Conservation (phyloP, 2,113 vertebrate species). For the Pedetes capensis region DNA sequence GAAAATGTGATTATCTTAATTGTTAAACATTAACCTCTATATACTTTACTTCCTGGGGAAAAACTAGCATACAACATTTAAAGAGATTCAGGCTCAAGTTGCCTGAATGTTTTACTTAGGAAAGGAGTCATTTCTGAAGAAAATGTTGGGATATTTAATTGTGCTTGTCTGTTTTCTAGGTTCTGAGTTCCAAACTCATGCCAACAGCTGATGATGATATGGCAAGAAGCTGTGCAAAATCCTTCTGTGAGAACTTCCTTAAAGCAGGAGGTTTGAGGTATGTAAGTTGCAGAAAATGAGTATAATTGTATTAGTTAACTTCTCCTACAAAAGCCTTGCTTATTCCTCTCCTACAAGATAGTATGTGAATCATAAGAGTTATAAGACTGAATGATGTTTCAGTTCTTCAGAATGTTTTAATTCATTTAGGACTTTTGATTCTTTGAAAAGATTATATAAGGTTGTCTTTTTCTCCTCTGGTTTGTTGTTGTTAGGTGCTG, state of each 20-base stretch:
- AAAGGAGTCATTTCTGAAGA: neutral
- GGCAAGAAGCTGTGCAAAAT: constrained; percentile 98
- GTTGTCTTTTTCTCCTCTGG: neutral
- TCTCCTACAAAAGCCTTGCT: neutral
- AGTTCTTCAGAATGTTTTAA: neutral
- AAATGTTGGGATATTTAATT: neutral
- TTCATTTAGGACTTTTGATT: constrained; percentile 1
- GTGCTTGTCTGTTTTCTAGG: constrained; percentile 81
- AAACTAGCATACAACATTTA: neutral
- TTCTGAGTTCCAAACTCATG: constrained; percentile 99
- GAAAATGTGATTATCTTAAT: neutral
- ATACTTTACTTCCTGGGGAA: neutral
- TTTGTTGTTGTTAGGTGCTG: no score
- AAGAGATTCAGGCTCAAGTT: neutral
- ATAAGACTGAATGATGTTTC: neutral
- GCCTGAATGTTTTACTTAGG: neutral
- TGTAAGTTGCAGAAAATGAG: neutral
- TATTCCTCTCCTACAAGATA: neutral
- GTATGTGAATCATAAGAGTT: neutral
- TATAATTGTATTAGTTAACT: neutral
- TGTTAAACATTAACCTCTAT: neutral
- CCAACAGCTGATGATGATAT: constrained; percentile 99
- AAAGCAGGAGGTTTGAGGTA: constrained; percentile 98
- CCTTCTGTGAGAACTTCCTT: constrained; percentile 99
- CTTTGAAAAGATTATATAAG: neutral